These are phyloP conservation scores for Cataglyphis livida DNA, from an alignment of 2,888 invertebrate genomes.

Conservation along the genomic window DNA sequence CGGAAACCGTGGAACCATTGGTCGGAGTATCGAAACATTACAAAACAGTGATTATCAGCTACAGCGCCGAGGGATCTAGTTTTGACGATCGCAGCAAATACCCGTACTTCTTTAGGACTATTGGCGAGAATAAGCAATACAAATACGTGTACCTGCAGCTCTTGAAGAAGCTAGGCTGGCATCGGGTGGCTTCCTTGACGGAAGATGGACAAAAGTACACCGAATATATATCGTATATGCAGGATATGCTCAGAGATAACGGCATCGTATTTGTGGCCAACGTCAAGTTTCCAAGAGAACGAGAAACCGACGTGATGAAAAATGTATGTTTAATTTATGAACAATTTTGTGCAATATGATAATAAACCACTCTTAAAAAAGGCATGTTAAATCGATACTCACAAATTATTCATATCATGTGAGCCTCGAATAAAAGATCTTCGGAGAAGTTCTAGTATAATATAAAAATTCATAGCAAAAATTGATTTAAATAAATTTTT, in stretches of 20 bases:
- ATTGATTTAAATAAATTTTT: neutral
- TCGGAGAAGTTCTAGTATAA: neutral
- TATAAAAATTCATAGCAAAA: slow-evolving; percentile 26
- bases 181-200: slow-evolving; percentile 91
- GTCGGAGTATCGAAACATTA: slow-evolving; percentile 92
- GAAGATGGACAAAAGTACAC: slow-evolving; percentile 93
- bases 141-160: slow-evolving; percentile 89
- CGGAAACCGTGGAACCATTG: slow-evolving; percentile 93
- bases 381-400: no score
- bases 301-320: slow-evolving; percentile 87
- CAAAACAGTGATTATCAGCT: slow-evolving; percentile 91
- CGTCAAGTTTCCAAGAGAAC: slow-evolving; percentile 89
- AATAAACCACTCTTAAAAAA: no score
- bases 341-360: neutral
- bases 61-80: slow-evolving; percentile 92
- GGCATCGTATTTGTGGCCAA: slow-evolving; percentile 90
- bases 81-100: slow-evolving; percentile 90
- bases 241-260: slow-evolving; percentile 88
- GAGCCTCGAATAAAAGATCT: no score
- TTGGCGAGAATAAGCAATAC: slow-evolving; percentile 92
- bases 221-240: slow-evolving; percentile 91
- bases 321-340: slow-evolving; percentile 85
- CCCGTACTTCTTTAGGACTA: slow-evolving; percentile 93
- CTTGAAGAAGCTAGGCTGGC: slow-evolving; percentile 89
- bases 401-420: no score